Conservation (phyloP, 2,113 vertebrate species). For the Coptodon rendalli region DNA sequence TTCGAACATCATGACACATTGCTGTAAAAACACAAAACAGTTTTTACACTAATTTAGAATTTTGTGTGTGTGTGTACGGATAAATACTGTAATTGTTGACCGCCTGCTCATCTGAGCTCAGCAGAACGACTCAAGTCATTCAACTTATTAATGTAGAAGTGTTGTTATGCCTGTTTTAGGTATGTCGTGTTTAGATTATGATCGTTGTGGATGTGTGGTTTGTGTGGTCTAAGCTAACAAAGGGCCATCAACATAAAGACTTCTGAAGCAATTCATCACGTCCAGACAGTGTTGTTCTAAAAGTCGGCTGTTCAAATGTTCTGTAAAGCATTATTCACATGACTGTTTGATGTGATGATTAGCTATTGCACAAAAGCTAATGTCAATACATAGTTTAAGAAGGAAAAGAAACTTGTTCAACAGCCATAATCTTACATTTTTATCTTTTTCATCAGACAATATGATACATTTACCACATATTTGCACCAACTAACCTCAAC, state of each 20-base stretch:
- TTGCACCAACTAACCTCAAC: not conserved
- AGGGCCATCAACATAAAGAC: not conserved
- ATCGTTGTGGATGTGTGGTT: not conserved
- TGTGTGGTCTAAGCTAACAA: not conserved
- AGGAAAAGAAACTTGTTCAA: not conserved
- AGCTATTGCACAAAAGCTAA: not conserved
- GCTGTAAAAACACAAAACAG: not conserved
- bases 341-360: not conserved
- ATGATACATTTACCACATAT: not conserved
- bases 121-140: fast-evolving
- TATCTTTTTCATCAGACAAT: not conserved
- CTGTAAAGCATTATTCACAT: not conserved
- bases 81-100: not conserved
- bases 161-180: not conserved
- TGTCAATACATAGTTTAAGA: not conserved
- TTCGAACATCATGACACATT: not conserved
- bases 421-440: not conserved
- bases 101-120: not conserved
- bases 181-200: not conserved
- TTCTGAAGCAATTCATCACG: not conserved
- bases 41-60: not conserved
- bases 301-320: not conserved
- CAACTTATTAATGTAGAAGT: not conserved
- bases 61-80: fast-evolving
- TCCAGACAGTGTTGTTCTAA: not conserved